Evolutionary conservation across 2,113 vertebrate species (phyloP).

Genomic region (Oryzias celebensis): DNA sequence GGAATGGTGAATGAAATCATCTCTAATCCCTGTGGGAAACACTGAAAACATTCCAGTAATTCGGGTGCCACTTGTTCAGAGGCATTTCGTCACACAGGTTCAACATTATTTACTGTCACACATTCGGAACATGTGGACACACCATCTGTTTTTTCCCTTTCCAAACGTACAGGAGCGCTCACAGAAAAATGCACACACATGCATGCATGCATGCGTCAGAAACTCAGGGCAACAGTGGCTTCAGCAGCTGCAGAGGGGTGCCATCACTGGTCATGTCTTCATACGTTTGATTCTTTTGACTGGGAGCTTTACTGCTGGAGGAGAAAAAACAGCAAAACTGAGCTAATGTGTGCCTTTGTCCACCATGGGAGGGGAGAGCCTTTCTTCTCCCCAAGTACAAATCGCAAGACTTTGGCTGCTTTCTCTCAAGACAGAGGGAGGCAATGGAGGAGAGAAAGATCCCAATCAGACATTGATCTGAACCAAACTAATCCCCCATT

Average conservation of each 20-base stretch:
- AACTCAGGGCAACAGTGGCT: constrained; percentile 50
- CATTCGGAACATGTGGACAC: constrained; percentile 18
- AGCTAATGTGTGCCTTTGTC: constrained; percentile 82
- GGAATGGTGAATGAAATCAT: neutral
- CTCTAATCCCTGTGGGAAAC: constrained; percentile 46
- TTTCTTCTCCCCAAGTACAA: constrained; percentile 79
- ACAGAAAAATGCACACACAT: constrained; percentile 2
- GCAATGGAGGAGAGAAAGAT: constrained; percentile 77
- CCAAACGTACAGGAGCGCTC: constrained; percentile 21
- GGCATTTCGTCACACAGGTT: constrained; percentile 1
- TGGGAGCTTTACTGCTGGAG: constrained; percentile 56
- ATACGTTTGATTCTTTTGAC: constrained; percentile 74
- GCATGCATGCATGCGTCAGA: constrained; percentile 22
- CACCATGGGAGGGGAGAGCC: constrained; percentile 68
- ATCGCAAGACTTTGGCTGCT: constrained; percentile 73
- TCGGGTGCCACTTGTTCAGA: constrained; percentile 30
- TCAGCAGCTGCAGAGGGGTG: constrained; percentile 63
- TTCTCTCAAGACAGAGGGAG: constrained; percentile 73
- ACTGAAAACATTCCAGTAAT: constrained; percentile 40
- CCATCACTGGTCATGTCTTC: constrained; percentile 67
- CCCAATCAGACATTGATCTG: constrained; percentile 81
- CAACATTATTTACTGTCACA: constrained; percentile 33
- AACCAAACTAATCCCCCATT: constrained; percentile 84
- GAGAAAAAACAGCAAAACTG: constrained; percentile 79
- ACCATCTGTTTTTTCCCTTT: constrained; percentile 46